These are phyloP conservation scores for Neogobius melanostomus DNA, from an alignment of 2,113 vertebrate genomes.

Conservation along the genomic window DNA sequence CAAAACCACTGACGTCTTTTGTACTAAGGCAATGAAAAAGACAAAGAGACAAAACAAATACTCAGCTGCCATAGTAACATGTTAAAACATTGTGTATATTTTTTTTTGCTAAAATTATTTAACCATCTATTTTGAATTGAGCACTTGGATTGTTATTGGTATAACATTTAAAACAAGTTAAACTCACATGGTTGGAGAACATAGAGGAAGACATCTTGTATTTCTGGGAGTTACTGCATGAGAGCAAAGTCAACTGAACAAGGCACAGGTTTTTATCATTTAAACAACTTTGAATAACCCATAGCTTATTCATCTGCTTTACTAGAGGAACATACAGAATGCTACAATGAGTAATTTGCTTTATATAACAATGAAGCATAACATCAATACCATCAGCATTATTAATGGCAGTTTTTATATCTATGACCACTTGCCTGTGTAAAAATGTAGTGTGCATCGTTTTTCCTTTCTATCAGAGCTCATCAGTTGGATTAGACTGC, in stretches of 20 bases:
- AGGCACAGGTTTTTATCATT: constrained; percentile 16
- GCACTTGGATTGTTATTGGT: constrained; percentile 13
- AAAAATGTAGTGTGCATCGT: too few species aligned
- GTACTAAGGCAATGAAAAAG: constrained; percentile 58
- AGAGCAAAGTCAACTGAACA: neutral
- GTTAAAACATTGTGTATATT: constrained; percentile 16
- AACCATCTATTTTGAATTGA: neutral
- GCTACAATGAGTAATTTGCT: neutral
- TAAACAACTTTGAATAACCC: constrained; percentile 10
- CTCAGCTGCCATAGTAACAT: constrained; percentile 52
- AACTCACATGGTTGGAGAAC: constrained; percentile 16
- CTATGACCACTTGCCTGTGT: neutral
- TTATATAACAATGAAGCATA: neutral
- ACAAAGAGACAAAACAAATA: constrained; percentile 38
- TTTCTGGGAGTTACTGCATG: neutral
- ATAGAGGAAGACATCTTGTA: constrained; percentile 38
- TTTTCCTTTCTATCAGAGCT: too few species aligned
- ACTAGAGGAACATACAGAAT: constrained; percentile 1
- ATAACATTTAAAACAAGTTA: constrained; percentile 19
- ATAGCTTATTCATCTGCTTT: constrained; percentile 8
- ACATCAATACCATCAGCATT: neutral
- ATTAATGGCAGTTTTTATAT: neutral
- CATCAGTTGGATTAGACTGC: too few species aligned
- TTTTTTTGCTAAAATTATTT: neutral
- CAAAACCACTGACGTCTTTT: constrained; percentile 29